Percentiles rank a stretch among this genome's conserved stretches.
Evolutionary conservation across 2,888 invertebrate genomes (phyloP).

Genomic region (Autographa gamma): DNA sequence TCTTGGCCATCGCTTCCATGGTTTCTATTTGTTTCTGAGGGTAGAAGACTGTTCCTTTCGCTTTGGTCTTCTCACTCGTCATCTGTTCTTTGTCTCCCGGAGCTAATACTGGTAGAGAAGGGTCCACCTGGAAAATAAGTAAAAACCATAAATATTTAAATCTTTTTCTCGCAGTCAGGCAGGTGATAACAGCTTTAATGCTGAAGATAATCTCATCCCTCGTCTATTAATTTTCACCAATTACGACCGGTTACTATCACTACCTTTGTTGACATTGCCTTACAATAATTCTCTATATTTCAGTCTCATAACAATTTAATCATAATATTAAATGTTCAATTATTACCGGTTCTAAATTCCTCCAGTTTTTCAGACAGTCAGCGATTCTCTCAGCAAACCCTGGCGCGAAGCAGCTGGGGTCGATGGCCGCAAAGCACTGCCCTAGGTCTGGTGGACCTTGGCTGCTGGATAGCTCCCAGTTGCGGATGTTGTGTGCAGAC

Average conservation of each 20-base stretch:
- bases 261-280: neutral
- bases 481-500: constrained; percentile 92
- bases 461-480: constrained; percentile 91
- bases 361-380: constrained; percentile 91
- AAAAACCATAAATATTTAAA: neutral
- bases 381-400: constrained; percentile 93
- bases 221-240: too few relatives aligned
- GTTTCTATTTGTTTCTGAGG: constrained; percentile 92
- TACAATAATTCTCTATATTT: too few relatives aligned
- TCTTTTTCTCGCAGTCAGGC: too few relatives aligned
- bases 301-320: too few relatives aligned
- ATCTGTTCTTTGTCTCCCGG: constrained; percentile 95
- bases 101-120: constrained; percentile 91
- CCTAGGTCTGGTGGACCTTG: constrained; percentile 92
- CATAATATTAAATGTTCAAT: too few relatives aligned
- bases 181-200: too few relatives aligned
- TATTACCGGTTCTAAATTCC: constrained; percentile 91
- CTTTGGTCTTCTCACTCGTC: constrained; percentile 91
- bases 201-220: too few relatives aligned
- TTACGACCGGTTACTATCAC: too few relatives aligned
- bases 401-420: constrained; percentile 94
- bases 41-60: constrained; percentile 94
- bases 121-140: constrained; percentile 86
- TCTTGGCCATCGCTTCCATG: constrained; percentile 88
- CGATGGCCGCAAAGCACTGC: constrained; percentile 96